phyloP scores from a whole-genome alignment of 2,113 vertebrate genomes.

The Mystacornis crossleyi region DNA sequence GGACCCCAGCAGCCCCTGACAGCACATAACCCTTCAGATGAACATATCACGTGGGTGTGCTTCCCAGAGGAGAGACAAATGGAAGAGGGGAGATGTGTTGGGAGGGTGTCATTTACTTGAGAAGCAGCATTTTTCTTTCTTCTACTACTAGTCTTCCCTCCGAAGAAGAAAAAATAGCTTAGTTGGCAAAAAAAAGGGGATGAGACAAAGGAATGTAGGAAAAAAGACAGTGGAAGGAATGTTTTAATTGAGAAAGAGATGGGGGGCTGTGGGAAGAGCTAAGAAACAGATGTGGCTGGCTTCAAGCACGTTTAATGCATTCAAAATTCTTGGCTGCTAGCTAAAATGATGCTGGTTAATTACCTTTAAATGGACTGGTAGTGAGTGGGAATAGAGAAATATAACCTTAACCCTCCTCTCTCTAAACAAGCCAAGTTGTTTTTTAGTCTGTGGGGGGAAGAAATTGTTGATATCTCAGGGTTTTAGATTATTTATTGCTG shows the following conservation, averaged over 20 bases:
- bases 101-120: neutral
- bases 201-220: neutral
- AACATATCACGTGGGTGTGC: accelerated
- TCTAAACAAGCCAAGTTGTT: neutral
- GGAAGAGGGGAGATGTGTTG: neutral
- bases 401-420: neutral
- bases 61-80: neutral
- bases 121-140: neutral
- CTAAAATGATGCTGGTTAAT: constrained; percentile 39
- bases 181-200: neutral
- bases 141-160: neutral
- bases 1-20: neutral
- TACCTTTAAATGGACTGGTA: constrained; percentile 21
- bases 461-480: neutral
- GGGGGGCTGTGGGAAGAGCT: neutral
- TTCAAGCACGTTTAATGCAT: constrained; percentile 9
- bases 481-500: neutral
- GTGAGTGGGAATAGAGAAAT: neutral
- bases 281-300: constrained; percentile 54
- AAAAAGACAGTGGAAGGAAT: constrained; percentile 51
- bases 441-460: neutral
- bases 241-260: constrained; percentile 33
- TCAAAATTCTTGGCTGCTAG: neutral
- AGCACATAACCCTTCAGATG: neutral
- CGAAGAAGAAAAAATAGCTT: neutral